Percentiles rank a stretch among this genome's conserved stretches.
Conservation (phyloP, 2,797 vertebrate species). For the Nyctibius grandis region DNA sequence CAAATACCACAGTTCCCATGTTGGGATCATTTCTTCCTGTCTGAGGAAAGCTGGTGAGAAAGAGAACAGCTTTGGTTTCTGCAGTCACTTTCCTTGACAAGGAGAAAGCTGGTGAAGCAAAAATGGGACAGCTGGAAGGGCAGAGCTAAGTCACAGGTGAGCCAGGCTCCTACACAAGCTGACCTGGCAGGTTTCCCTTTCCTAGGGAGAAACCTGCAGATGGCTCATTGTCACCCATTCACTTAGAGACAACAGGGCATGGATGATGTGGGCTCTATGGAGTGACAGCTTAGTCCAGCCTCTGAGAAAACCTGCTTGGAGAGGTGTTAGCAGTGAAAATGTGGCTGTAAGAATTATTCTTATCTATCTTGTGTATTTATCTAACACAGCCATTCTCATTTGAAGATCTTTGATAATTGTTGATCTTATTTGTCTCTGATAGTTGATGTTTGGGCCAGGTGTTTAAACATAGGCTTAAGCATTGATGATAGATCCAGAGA, state of each 20-base stretch:
- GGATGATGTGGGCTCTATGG: neutral
- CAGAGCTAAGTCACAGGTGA: neutral
- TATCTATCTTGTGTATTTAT: neutral
- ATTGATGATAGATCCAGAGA: neutral
- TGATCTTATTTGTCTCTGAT: neutral
- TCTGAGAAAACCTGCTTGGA: neutral
- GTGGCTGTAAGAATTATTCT: neutral
- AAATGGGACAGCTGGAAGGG: conserved; percentile 11
- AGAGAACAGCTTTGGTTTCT: neutral
- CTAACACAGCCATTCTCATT: neutral
- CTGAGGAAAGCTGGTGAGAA: conserved; percentile 46
- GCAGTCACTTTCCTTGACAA: neutral
- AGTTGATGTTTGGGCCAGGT: neutral
- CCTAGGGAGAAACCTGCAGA: neutral
- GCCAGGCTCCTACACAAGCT: neutral
- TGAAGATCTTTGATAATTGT: neutral
- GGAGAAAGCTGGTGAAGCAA: neutral
- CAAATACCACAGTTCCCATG: conserved; percentile 20
- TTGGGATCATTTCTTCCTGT: conserved; percentile 22
- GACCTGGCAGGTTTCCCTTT: neutral
- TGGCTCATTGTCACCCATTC: neutral
- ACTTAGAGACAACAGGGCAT: neutral
- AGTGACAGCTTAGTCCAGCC: neutral
- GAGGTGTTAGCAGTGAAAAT: neutral
- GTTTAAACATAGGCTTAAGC: neutral